Evolutionary conservation across 2,888 invertebrate genomes (phyloP).

Genomic region (Girardia tigrina): DNA sequence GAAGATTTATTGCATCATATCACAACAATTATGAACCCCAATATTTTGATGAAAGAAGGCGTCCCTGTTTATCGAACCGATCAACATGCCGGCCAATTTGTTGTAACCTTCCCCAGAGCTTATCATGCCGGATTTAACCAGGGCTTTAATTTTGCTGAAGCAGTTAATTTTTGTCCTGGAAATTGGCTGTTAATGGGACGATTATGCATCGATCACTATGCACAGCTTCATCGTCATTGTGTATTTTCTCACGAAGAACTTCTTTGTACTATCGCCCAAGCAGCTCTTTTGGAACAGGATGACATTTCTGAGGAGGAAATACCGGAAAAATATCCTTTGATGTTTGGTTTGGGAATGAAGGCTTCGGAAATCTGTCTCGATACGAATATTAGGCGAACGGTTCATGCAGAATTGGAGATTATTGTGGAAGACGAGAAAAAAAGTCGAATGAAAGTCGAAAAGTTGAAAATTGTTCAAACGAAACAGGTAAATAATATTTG

Average conservation of each 20-base stretch:
- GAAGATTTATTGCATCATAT: slow-evolving; percentile 92
- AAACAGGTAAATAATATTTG: neutral
- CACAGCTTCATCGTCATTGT: slow-evolving; percentile 75
- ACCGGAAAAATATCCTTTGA: neutral
- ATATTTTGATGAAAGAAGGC: slow-evolving; percentile 70
- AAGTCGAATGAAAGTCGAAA: neutral
- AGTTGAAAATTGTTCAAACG: neutral
- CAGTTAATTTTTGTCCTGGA: slow-evolving; percentile 95
- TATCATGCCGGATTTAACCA: slow-evolving; percentile 99
- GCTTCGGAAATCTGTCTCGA: slow-evolving; percentile 10
- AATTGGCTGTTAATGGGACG: slow-evolving; percentile 93
- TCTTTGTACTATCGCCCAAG: slow-evolving; percentile 86
- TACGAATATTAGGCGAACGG: slow-evolving; percentile 25
- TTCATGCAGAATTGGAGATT: slow-evolving; percentile 28
- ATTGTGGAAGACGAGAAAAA: slow-evolving; percentile 12
- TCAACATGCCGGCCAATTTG: slow-evolving; percentile 94
- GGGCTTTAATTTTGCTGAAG: slow-evolving; percentile 97
- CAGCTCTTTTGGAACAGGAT: slow-evolving; percentile 17
- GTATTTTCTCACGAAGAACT: slow-evolving; percentile 98
- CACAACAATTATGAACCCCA: slow-evolving; percentile 96
- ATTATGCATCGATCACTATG: slow-evolving; percentile 82
- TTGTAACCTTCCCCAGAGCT: slow-evolving; percentile 94
- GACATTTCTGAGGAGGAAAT: slow-evolving; percentile 24
- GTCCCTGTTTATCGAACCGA: slow-evolving; percentile 61
- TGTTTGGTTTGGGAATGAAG: neutral